phyloP scores from a whole-genome alignment of 2,113 vertebrate genomes.

The Murina feae region DNA sequence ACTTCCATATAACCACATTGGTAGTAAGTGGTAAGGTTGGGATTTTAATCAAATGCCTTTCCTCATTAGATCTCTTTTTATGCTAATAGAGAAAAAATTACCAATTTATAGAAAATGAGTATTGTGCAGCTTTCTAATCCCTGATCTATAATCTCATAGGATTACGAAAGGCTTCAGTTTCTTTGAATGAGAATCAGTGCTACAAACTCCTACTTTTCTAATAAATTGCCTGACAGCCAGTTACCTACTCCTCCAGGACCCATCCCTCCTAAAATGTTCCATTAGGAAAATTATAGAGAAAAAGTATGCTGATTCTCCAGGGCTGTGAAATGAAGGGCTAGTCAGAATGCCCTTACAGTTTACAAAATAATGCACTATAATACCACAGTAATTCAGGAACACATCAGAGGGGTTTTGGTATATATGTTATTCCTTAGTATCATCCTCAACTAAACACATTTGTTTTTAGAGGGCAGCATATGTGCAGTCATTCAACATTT shows the following conservation, averaged over 20 bases:
- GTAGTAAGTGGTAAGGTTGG: neutral
- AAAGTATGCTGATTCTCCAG: neutral
- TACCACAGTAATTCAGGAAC: neutral
- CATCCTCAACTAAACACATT: neutral
- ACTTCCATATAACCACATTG: neutral
- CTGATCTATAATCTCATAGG: constrained; percentile 12
- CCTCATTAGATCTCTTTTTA: neutral
- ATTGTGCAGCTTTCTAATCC: neutral
- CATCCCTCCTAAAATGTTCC: neutral
- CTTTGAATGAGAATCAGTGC: neutral
- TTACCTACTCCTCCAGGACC: neutral
- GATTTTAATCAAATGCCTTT: constrained; percentile 39
- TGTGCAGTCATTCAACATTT: neutral
- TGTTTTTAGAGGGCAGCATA: neutral
- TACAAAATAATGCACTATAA: neutral
- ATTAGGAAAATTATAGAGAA: constrained; percentile 14
- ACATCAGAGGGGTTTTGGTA: neutral
- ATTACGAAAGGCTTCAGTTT: constrained; percentile 27
- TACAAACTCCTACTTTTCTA: neutral
- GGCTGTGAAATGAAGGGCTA: neutral
- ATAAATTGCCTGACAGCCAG: neutral
- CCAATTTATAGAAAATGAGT: constrained; percentile 36
- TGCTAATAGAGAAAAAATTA: constrained; percentile 2
- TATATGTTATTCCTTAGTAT: neutral
- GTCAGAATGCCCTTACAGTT: neutral